Conservation (phyloP, 2,797 vertebrate genomes). For the Remorina albescens region DNA sequence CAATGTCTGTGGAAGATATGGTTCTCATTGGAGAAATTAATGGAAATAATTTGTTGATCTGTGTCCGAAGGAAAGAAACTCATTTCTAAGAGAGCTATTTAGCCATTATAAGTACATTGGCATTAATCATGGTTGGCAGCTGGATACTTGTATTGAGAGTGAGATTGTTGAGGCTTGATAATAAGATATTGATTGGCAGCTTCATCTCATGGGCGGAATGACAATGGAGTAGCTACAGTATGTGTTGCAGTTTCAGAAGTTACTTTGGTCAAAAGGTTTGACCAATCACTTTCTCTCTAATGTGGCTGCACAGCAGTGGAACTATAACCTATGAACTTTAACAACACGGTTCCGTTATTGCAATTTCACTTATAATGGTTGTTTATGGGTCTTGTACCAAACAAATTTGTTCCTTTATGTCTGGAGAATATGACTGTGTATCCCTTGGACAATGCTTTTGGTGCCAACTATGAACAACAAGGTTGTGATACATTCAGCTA, state of each 20-base stretch:
- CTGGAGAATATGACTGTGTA: no score
- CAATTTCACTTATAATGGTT: no score
- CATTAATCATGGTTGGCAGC: slow-evolving; percentile 57
- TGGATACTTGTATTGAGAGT: slow-evolving; percentile 51
- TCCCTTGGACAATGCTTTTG: no score
- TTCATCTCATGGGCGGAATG: slow-evolving; percentile 39
- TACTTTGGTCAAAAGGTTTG: slow-evolving; percentile 6
- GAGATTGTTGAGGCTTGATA: slow-evolving; percentile 69
- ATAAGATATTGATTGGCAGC: slow-evolving; percentile 74
- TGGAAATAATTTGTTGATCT: slow-evolving; percentile 57
- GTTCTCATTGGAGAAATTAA: slow-evolving; percentile 53
- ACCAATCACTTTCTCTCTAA: background rate
- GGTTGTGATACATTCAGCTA: no score
- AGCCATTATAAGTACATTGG: slow-evolving; percentile 50
- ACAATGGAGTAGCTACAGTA: slow-evolving; percentile 42
- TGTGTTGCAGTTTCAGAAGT: slow-evolving; percentile 9
- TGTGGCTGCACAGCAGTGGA: background rate
- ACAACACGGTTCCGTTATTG: no score
- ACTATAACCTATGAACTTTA: no score
- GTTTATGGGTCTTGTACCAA: no score
- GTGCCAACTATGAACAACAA: no score
- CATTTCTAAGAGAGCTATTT: slow-evolving; percentile 33
- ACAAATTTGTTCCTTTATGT: no score
- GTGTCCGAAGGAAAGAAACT: slow-evolving; percentile 45
- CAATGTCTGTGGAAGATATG: slow-evolving; percentile 55